Conservation (phyloP, 1,140 invertebrate genomes). For the Mycetomoellerius zeteki region DNA sequence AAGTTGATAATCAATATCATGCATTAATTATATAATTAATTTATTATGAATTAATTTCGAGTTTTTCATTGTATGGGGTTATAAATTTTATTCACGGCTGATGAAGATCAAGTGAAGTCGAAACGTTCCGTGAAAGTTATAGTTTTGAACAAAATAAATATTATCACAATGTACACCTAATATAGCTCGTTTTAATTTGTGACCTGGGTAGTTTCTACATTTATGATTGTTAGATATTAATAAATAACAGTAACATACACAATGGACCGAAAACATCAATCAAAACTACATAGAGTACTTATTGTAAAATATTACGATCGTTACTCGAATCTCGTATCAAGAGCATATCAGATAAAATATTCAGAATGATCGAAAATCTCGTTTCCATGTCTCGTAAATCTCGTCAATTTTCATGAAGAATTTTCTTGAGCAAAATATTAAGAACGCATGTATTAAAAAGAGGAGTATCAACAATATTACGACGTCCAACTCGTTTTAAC, state of each 20-base stretch:
- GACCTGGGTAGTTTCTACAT: too few relatives aligned
- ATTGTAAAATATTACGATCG: neutral
- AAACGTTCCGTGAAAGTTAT: too few relatives aligned
- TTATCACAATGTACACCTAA: too few relatives aligned
- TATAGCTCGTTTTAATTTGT: too few relatives aligned
- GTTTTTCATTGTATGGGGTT: too few relatives aligned
- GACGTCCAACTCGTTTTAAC: neutral
- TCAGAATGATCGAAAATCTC: neutral
- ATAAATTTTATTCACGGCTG: too few relatives aligned
- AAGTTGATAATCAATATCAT: too few relatives aligned
- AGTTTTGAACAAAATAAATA: too few relatives aligned
- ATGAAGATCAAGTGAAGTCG: too few relatives aligned
- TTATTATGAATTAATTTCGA: too few relatives aligned
- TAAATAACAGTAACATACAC: neutral
- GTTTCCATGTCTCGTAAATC: neutral
- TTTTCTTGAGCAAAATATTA: neutral
- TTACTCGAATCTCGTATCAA: neutral
- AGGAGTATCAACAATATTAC: neutral
- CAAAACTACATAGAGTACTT: neutral
- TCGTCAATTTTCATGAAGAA: neutral
- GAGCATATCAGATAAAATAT: neutral
- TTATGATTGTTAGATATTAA: too few relatives aligned
- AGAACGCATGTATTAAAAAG: neutral
- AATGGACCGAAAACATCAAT: neutral
- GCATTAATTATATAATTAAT: too few relatives aligned